phyloP scores from a whole-genome alignment of 2,888 invertebrate species.

The Sarcophaga caerulescens region DNA sequence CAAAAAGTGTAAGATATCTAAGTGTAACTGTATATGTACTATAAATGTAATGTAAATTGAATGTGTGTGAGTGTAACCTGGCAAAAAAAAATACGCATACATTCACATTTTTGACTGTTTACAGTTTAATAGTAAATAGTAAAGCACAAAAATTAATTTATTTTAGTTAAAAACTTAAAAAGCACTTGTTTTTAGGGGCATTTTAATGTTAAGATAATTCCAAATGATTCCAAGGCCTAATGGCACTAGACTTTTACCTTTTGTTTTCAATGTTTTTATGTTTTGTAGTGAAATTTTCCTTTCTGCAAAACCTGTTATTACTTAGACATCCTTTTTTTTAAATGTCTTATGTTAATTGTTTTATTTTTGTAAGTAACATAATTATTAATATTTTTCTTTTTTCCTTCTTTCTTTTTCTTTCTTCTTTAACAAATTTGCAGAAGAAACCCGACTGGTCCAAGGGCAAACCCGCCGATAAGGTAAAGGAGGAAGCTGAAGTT shows the following conservation, averaged over 20 bases:
- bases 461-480: constrained; percentile 93
- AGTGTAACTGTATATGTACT: constrained; percentile 68
- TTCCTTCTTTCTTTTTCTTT: constrained; percentile 20
- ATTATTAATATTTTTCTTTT: constrained; percentile 48
- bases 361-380: neutral
- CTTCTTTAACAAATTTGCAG: constrained; percentile 82
- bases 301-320: neutral
- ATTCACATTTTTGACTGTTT: neutral
- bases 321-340: neutral
- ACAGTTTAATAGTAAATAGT: too few relatives aligned
- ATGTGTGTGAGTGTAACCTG: constrained; percentile 11
- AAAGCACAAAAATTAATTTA: neutral
- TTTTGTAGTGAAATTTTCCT: neutral
- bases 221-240: neutral
- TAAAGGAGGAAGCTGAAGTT: constrained; percentile 91
- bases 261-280: neutral
- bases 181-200: neutral
- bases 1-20: constrained; percentile 80
- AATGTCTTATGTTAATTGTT: constrained; percentile 24
- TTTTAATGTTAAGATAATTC: too few relatives aligned
- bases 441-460: constrained; percentile 98
- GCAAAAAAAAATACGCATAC: neutral
- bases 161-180: neutral
- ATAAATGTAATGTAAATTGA: constrained; percentile 34
- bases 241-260: too few relatives aligned